These are phyloP conservation scores for Pachyseris speciosa DNA, from an alignment of 64 coral and sea anemone genomes.

Conservation along the genomic window DNA sequence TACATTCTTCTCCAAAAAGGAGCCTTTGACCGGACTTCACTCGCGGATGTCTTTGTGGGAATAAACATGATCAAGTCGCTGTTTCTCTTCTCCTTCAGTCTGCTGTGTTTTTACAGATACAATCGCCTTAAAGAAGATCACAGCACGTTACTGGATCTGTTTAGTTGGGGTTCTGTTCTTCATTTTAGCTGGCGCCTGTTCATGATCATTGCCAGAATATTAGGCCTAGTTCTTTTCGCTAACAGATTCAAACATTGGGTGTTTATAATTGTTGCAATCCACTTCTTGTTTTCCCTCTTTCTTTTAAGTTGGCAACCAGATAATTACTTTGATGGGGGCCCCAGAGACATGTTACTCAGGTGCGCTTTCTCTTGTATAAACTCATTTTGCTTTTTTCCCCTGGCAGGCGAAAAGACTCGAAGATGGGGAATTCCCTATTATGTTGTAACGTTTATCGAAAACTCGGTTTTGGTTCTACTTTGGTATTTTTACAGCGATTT, in stretches of 20 bases:
- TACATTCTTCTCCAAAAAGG: conserved; percentile 10
- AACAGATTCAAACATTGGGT: background rate
- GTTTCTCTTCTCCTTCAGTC: conserved; percentile 4
- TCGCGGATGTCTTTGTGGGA: background rate
- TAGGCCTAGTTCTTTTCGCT: conserved; percentile 4
- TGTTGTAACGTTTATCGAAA: background rate
- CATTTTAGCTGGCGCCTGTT: conserved; percentile 20
- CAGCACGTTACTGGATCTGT: background rate
- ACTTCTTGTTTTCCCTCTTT: background rate
- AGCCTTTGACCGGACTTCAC: conserved; percentile 8
- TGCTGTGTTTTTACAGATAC: background rate
- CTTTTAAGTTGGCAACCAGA: background rate
- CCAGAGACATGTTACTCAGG: background rate
- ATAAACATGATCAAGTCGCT: conserved; percentile 17
- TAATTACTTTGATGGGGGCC: background rate
- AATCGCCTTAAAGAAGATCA: background rate
- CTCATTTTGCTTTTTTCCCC: conserved; percentile 25
- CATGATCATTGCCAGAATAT: background rate
- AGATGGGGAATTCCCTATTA: conserved; percentile 11
- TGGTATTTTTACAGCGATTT: conserved; percentile 15
- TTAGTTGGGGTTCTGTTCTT: conserved; percentile 5
- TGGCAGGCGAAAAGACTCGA: background rate
- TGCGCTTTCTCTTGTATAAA: background rate
- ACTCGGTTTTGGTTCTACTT: background rate
- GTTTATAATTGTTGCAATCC: background rate